Percentiles rank a stretch among this genome's conserved stretches.
Conservation (phyloP, 2,888 invertebrate species). For the Empis stercorea region DNA sequence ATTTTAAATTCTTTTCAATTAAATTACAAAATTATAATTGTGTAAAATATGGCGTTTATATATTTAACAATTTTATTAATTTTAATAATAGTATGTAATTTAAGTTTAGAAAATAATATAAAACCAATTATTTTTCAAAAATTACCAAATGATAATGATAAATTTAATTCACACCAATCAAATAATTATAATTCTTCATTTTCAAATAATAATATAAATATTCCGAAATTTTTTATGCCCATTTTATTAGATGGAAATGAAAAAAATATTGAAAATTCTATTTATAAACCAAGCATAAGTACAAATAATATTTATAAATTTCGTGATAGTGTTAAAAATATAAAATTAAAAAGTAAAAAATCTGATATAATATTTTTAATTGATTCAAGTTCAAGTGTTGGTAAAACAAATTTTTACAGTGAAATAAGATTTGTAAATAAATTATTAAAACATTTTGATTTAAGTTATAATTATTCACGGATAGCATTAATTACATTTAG, state of each 20-base stretch:
- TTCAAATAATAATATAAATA: no score
- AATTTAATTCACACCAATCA: no score
- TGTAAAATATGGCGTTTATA: no score
- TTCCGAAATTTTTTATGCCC: no score
- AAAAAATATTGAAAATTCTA: conserved; percentile 9
- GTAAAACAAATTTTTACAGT: conserved; percentile 48
- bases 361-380: conserved; percentile 54
- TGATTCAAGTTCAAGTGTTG: conserved; percentile 57
- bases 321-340: conserved; percentile 41
- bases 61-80: no score
- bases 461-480: conserved; percentile 47
- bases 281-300: conserved; percentile 9
- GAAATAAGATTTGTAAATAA: conserved; percentile 55
- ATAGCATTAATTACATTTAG: conserved; percentile 54
- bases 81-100: no score
- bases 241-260: not conserved
- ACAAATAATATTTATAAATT: conserved; percentile 25
- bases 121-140: no score
- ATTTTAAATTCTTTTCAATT: no score
- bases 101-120: no score
- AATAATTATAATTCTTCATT: no score
- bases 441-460: conserved; percentile 50
- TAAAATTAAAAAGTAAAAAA: conserved; percentile 33
- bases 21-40: no score
- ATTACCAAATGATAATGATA: no score